These are phyloP conservation scores for Lysandra coridon DNA, from an alignment of 2,888 invertebrate species.

Conservation along the genomic window DNA sequence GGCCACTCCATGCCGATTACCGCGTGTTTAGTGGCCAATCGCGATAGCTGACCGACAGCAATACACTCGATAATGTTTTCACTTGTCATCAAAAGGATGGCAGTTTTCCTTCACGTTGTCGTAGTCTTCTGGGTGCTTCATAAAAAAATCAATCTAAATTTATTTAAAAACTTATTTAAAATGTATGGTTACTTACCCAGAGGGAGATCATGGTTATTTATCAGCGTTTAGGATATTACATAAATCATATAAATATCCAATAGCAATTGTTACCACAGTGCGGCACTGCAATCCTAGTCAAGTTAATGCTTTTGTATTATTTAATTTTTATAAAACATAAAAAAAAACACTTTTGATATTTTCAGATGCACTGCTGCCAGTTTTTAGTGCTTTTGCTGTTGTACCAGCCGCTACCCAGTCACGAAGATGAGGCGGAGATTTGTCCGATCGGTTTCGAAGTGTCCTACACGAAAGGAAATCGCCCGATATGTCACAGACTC, in stretches of 20 bases:
- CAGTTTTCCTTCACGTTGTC: neutral
- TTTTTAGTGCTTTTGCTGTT: neutral
- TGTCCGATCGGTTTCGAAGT: conserved; percentile 68
- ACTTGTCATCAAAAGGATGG: neutral
- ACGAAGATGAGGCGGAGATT: conserved; percentile 25
- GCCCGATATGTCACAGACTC: conserved; percentile 60
- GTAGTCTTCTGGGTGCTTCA: neutral
- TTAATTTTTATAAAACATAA: no score
- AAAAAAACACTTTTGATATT: neutral
- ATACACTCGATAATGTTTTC: neutral
- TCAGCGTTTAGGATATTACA: no score
- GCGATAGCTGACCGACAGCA: neutral
- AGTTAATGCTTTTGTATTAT: no score
- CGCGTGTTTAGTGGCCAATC: neutral
- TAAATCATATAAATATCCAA: no score
- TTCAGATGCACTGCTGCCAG: conserved; percentile 9
- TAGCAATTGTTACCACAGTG: no score
- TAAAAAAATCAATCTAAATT: no score
- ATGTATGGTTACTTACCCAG: no score
- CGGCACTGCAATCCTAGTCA: no score
- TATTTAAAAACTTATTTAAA: no score
- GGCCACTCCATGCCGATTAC: neutral
- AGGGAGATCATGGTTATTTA: no score
- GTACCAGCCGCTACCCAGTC: neutral
- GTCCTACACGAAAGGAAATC: conserved; percentile 47